Conservation (phyloP, 2,797 vertebrate genomes). For the Diplodus sargus region DNA sequence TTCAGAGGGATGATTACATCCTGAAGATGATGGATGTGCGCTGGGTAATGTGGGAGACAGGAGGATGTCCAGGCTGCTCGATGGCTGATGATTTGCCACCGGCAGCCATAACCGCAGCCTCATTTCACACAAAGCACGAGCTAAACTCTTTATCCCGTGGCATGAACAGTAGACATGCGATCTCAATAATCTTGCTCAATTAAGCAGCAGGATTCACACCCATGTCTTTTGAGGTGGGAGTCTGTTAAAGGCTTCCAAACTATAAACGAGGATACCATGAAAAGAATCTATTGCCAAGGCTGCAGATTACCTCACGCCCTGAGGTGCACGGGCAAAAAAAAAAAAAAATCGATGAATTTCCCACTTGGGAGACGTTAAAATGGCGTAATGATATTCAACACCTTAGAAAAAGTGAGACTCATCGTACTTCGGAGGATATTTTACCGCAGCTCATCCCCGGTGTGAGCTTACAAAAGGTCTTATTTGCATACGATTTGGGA, state of each 20-base stretch:
- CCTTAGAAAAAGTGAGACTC: slow-evolving; percentile 37
- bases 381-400: slow-evolving; percentile 56
- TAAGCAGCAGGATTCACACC: slow-evolving; percentile 64
- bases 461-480: slow-evolving; percentile 66
- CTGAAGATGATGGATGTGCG: slow-evolving; percentile 85
- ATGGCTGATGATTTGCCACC: slow-evolving; percentile 70
- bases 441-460: slow-evolving; percentile 45
- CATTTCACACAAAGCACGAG: slow-evolving; percentile 80
- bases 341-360: slow-evolving; percentile 32
- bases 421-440: slow-evolving; percentile 36
- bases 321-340: slow-evolving; percentile 19
- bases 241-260: slow-evolving; percentile 32
- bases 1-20: slow-evolving; percentile 82
- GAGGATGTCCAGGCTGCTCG: slow-evolving; percentile 72
- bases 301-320: slow-evolving; percentile 16
- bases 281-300: slow-evolving; percentile 33
- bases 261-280: slow-evolving; percentile 45
- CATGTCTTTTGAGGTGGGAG: slow-evolving; percentile 42
- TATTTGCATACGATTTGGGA: slow-evolving; percentile 69
- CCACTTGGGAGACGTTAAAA: slow-evolving; percentile 57
- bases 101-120: slow-evolving; percentile 77
- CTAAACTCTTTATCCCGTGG: slow-evolving; percentile 76
- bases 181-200: slow-evolving; percentile 77
- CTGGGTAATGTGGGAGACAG: slow-evolving; percentile 69
- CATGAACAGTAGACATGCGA: slow-evolving; percentile 69